Evolutionary conservation across 1,140 invertebrate species (phyloP), one percentile per base, ranked within the genome.

Genomic region (Aphelenchoides besseyi): DNA sequence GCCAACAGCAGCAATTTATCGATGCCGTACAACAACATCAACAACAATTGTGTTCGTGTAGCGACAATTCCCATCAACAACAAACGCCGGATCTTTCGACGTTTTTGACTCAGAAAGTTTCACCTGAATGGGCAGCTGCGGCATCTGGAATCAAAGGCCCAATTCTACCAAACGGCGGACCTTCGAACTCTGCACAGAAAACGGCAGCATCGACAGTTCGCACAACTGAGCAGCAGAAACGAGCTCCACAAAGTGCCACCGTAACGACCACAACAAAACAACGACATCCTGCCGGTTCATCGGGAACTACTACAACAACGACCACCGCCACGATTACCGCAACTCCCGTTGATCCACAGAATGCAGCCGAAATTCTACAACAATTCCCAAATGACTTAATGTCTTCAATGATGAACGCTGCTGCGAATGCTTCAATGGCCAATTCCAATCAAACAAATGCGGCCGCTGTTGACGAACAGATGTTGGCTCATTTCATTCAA

Each of bases 401-500:
- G 5, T 8, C 5, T 23, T 5, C 55, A 33, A 59, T 59, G 55
- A 5, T 59, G 18, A 23, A 5, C 26, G 55, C 55, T 28, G 18
- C 55, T 28, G 55, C 55, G 55, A 8, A 5, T 8, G 18, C 5
- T 28, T 8, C 55, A 33, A 8, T 59, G 5, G 32, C 5, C 5
- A 18, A 18, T 5, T 5, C 55, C 26, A 23, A 12, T 5, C 5
- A 59, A 8, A 8, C 55, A 28, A 59, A 5, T 8, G 55, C 55
- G 5, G 23, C 23, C 12, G n/a, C 59, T n/a, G 59, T 57, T 2
- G 71, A 73, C 33, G 71, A 73, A 16, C 76, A n/a, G n/a, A 18
- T 76, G 32, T 41, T 73, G n/a, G 71, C 71, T 3, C 71, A 73
- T 16, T 73, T 73, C 53, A 28, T 73, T 16, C 73, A 73, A 23